Percentiles rank a stretch among this genome's conserved stretches.
Conservation (phyloP, 2,888 invertebrate species). For the Biston stratarius region DNA sequence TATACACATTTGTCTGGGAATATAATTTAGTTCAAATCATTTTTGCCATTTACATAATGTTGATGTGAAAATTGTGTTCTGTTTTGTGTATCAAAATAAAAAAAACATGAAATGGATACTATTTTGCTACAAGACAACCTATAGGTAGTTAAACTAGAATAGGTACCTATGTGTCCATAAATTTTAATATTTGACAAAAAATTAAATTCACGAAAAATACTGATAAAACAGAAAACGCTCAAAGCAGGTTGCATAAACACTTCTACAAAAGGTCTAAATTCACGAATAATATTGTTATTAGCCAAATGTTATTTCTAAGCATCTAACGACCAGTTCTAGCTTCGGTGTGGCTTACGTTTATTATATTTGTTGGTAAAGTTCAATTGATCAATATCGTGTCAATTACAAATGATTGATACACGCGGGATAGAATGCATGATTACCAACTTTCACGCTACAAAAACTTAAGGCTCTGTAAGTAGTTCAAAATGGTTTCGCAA, state of each 20-base stretch:
- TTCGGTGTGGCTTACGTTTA: neutral
- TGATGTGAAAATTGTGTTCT: too few species aligned
- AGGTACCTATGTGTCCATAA: neutral
- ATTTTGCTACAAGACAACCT: too few species aligned
- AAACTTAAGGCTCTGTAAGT: neutral
- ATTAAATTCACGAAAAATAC: neutral
- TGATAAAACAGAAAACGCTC: neutral
- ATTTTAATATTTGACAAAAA: neutral
- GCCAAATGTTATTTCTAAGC: neutral
- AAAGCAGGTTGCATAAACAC: neutral
- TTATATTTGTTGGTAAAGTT: conserved; percentile 20
- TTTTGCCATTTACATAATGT: too few species aligned
- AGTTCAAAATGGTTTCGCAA: too few species aligned
- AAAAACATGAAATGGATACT: too few species aligned
- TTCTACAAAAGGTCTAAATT: neutral
- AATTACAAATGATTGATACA: conserved; percentile 20
- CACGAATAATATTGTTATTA: neutral
- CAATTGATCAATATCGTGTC: conserved; percentile 21
- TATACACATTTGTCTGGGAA: too few species aligned
- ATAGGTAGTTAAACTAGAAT: too few species aligned
- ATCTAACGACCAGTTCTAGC: conserved; percentile 1
- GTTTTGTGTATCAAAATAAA: too few species aligned
- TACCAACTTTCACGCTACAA: conserved; percentile 29
- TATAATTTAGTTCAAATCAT: too few species aligned
- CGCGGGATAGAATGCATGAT: conserved; percentile 22